phyloP scores from a whole-genome alignment of 1,140 invertebrate genomes.

The Trichonephila inaurata region DNA sequence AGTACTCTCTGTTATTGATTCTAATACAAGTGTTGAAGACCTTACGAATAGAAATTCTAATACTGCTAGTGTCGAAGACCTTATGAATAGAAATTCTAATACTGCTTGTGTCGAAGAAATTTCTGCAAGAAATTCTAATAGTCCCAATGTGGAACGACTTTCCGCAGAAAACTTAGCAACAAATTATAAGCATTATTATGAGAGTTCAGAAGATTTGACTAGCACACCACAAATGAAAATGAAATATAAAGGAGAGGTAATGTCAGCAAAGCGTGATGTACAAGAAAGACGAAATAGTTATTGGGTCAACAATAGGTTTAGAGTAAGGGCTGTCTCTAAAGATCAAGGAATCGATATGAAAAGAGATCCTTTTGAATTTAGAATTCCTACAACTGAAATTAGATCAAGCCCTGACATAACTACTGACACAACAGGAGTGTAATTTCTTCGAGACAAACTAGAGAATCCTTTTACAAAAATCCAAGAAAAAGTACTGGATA shows the following conservation, averaged over 20 bases:
- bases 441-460: background rate
- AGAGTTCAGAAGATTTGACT: background rate
- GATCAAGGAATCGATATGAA: background rate
- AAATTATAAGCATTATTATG: background rate
- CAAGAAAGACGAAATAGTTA: background rate
- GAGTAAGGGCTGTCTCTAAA: background rate
- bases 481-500: background rate
- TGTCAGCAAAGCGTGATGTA: background rate
- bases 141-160: background rate
- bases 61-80: background rate
- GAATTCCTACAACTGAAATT: background rate
- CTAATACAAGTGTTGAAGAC: no score
- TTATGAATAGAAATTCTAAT: background rate
- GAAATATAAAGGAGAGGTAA: background rate
- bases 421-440: background rate
- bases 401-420: background rate
- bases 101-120: no score
- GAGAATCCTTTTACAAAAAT: background rate
- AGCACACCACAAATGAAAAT: background rate
- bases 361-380: background rate
- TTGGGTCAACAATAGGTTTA: background rate
- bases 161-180: background rate
- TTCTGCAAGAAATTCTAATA: background rate
- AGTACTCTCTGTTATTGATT: constrained; percentile 81
- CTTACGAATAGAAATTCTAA: background rate